Base-by-base conservation (phyloP, 1,140 invertebrate species). In the Chironomus tepperi region DNA sequence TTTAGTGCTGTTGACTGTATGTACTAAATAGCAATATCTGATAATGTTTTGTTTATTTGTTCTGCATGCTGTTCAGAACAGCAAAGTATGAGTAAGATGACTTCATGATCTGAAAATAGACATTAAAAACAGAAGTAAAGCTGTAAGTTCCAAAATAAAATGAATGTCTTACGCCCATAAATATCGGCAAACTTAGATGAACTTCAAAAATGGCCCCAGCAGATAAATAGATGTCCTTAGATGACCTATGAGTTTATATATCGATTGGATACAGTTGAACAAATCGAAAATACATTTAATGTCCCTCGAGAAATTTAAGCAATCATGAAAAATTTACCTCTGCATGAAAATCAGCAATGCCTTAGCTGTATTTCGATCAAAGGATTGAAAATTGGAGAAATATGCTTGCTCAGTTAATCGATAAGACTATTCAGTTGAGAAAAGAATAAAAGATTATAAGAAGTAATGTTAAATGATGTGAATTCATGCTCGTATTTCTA, bases 51-150 rank as follows among this genome's bases (percentile, higher is more conserved):
- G 6, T 19, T 70, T 70, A 21, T 21, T 74, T 43, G 19, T 74
- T 64, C 21, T 77, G 75, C n/a, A 78, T 75, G 7, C 74, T 65
- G 16, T 77, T 77, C 19, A 79, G 65, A 43, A 79, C 75, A 1
- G 79, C 77, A 72, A 78, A 79, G 72, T 78, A 79, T 5, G 79
- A 79, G 57, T 78, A 79, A 0, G 79, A 79, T 3, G 77, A 77
- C 64, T 75, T 74, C 43, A 79, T 70, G 73, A 79, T 78, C 79
- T 79, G 76, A 75, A 79, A 79, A 67, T 34, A 34, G 24, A 34
- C 24, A 34, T 34, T 34, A 2, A 2, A 5, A 34, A 5, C 5
- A 34, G 24, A 34, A 34, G 5, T 34, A 34, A n/a, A 34, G 24
- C 24, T 2, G 1, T 5, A 2, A 34, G 24, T 34, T 1, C 24